Base-by-base conservation (phyloP, 2,113 vertebrate species). In the Epinephelus moara region DNA sequence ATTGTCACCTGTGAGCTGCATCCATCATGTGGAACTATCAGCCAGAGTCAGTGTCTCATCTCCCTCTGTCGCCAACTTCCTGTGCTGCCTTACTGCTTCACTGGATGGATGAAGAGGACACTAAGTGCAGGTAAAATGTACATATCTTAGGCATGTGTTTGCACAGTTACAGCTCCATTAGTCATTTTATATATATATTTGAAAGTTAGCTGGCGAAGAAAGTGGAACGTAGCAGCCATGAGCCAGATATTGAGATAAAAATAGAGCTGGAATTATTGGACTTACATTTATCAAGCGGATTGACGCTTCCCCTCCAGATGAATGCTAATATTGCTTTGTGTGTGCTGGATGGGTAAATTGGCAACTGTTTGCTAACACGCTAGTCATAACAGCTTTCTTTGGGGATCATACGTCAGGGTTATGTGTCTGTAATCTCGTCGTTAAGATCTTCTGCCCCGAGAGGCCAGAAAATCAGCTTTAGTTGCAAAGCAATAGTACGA, bases 21-120 rank as follows among this genome's bases (percentile, higher is more conserved):
- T 91, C 82, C 86, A 89, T 94, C 89, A 91, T 81, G 70, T 85
- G 82, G 77, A 88, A 80, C 84, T 83, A 83, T 88, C 84, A 74
- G 42, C 82, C 56, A 30, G 78, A 85, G 85, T 87, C 75, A 82
- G 74, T 75, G 80, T 88, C 85, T 88, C 82, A 89, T 81, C 85
- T 69, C 61, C 67, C 25, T 53, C 72, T 59, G 40, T n/a, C 25
- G 40, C 57, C 52, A 82, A 68, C 76, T 64, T 79, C 40, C 75
- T 79, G 61, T 37, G 37, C 81, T 69, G 27, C 47, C 55, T 85
- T 61, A 27, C 45, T 72, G 76, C 71, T 64, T 75, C 53, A 52
- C 55, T 72, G 25, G 59, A 37, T 45, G 21, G 30, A 50, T 61
- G 42, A 53, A 57, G 50, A 80, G 19, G 13, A 52, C 62, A 37